phyloP scores from a whole-genome alignment of 2,888 invertebrate species.

The Mimas tiliae region DNA sequence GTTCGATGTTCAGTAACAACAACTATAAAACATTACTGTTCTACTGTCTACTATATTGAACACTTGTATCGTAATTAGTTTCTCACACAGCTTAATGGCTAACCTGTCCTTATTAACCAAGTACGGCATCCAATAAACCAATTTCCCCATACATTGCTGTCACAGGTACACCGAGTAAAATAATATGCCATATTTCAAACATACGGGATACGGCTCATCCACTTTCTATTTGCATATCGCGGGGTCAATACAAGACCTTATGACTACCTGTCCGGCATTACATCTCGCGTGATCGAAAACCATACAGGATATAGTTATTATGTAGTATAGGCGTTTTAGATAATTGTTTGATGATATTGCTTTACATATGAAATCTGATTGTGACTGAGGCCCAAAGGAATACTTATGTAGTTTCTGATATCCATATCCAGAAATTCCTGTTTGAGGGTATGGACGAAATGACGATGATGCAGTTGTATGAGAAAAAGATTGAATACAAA shows the following conservation, averaged over 20 bases:
- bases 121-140: slow-evolving; percentile 22
- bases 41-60: not conserved
- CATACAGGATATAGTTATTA: slow-evolving; percentile 19
- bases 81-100: slow-evolving; percentile 11
- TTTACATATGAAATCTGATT: not conserved
- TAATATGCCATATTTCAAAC: slow-evolving; percentile 30
- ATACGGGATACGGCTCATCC: slow-evolving; percentile 27
- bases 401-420: not conserved
- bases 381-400: not conserved
- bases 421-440: not conserved
- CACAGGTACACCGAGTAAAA: slow-evolving; percentile 24
- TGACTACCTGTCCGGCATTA: slow-evolving; percentile 50
- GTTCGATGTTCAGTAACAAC: not conserved
- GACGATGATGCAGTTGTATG: not conserved
- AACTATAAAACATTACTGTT: not conserved
- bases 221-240: slow-evolving; percentile 56
- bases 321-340: not conserved
- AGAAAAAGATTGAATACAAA: not conserved
- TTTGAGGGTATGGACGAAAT: not conserved
- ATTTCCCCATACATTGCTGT: slow-evolving; percentile 26
- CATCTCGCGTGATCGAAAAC: slow-evolving; percentile 17
- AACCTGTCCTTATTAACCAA: slow-evolving; percentile 14
- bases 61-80: slow-evolving; percentile 18
- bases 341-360: not conserved
- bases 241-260: slow-evolving; percentile 49